Conservation (phyloP, 2,888 invertebrate species). For the Mamestra brassicae region DNA sequence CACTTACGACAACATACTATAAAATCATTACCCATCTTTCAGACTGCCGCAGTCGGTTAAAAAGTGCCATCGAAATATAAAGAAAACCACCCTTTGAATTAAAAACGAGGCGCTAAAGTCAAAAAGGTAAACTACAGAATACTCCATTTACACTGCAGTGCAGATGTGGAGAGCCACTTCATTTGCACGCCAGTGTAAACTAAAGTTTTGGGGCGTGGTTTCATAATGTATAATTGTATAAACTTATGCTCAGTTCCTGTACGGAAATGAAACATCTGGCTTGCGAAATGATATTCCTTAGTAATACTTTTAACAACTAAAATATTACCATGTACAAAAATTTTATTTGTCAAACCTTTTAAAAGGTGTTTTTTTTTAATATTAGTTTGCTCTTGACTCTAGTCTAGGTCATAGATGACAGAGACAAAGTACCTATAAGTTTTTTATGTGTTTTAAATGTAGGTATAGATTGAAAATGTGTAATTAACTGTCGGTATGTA, state of each 20-base stretch:
- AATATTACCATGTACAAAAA: neutral
- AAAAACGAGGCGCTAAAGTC: conserved; percentile 24
- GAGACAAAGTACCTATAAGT: no score
- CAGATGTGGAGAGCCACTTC: conserved; percentile 38
- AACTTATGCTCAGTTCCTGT: neutral
- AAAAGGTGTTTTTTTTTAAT: no score
- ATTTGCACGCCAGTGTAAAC: conserved; percentile 16
- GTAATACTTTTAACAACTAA: neutral
- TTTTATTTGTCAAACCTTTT: neutral
- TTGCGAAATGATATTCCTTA: neutral
- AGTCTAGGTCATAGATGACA: no score
- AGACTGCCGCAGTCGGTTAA: neutral
- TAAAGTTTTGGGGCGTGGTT: conserved; percentile 13
- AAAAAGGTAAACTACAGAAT: conserved; percentile 16
- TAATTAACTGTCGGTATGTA: no score
- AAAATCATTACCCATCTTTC: neutral
- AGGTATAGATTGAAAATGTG: no score
- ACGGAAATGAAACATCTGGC: conserved; percentile 6
- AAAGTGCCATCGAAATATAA: neutral
- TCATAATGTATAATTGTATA: conserved; percentile 22
- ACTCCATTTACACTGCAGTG: conserved; percentile 48
- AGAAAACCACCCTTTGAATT: conserved; percentile 24
- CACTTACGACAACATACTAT: no score
- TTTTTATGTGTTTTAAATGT: no score
- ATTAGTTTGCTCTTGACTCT: no score